Conservation (phyloP, 2,113 vertebrate genomes). For the Cebus imitator region DNA sequence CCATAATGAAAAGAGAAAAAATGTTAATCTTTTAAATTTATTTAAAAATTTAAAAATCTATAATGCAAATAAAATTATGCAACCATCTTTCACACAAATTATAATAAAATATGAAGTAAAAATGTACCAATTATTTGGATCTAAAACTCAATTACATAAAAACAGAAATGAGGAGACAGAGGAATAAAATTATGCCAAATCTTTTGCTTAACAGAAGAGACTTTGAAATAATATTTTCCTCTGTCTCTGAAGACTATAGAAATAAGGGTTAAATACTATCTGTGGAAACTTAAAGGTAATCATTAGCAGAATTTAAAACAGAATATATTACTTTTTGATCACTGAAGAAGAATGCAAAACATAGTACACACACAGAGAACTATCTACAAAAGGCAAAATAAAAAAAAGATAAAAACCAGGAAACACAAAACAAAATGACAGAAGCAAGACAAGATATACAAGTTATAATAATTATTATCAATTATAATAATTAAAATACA, state of each 20-base stretch:
- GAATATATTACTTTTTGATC: background rate
- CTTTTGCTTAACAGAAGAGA: conserved; percentile 25
- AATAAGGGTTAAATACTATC: background rate
- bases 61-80: conserved; percentile 29
- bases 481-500: conserved; percentile 18
- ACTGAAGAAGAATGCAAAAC: background rate
- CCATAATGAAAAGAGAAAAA: background rate
- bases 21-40: background rate
- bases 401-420: background rate
- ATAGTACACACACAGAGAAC: background rate
- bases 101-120: conserved; percentile 5
- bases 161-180: background rate
- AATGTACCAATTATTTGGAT: background rate
- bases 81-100: background rate
- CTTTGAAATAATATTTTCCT: background rate
- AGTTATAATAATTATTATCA: background rate
- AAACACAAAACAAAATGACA: background rate
- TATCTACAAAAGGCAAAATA: background rate
- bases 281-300: background rate
- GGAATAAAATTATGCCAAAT: background rate
- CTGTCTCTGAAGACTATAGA: background rate
- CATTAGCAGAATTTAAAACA: conserved; percentile 17
- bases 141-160: conserved; percentile 29
- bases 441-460: background rate
- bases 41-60: background rate